A percentile compares a stretch with the other conserved stretches of the same genome.
phyloP scores from a whole-genome alignment of 2,113 vertebrate genomes.

The Orientallactaga bullata region DNA sequence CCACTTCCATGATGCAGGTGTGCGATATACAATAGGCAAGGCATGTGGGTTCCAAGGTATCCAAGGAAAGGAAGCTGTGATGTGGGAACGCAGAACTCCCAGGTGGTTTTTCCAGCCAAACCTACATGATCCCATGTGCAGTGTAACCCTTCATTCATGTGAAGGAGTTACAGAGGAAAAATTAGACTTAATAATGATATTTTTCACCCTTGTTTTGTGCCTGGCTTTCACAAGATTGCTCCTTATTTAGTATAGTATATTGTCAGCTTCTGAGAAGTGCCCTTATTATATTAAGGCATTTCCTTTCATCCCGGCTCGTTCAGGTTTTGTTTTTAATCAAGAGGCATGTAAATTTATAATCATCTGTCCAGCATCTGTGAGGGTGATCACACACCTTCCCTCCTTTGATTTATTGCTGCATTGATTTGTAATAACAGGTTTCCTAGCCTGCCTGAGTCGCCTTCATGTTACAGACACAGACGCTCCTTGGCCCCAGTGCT shows the following conservation, averaged over 20 bases:
- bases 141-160: background rate
- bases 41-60: background rate
- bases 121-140: background rate
- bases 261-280: background rate
- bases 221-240: background rate
- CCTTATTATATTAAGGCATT: background rate
- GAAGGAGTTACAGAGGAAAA: background rate
- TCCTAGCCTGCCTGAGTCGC: background rate
- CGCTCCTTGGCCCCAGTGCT: background rate
- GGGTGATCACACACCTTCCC: background rate
- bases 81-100: background rate
- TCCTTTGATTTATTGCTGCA: constrained; percentile 10
- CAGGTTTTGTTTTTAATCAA: background rate
- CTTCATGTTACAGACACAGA: background rate
- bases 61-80: background rate
- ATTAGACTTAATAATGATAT: background rate
- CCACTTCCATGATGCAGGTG: background rate
- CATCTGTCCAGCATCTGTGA: background rate
- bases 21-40: fast-evolving
- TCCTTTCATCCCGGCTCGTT: background rate
- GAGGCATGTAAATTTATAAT: background rate
- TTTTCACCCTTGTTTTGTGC: background rate
- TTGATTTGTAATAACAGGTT: constrained; percentile 9
- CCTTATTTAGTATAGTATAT: background rate
- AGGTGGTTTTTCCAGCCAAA: background rate